These are phyloP conservation scores for Hypothenemus hampei DNA, from an alignment of 1,140 invertebrate genomes.

Conservation along the genomic window DNA sequence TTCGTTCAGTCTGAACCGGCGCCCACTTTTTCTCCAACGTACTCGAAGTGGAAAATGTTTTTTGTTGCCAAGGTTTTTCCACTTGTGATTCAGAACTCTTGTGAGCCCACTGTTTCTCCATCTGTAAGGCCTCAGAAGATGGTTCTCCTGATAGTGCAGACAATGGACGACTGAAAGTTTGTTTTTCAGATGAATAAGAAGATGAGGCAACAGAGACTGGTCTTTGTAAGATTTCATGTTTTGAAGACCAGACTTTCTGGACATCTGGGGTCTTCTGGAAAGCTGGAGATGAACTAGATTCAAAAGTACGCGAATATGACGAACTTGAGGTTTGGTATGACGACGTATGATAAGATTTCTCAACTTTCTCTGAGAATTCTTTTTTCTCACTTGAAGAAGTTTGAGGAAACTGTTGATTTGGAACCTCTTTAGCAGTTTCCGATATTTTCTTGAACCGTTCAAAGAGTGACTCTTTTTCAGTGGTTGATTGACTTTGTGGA, in stretches of 20 bases:
- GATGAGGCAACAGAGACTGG: constrained; percentile 27
- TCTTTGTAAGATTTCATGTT: constrained; percentile 34
- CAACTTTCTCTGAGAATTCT: constrained; percentile 36
- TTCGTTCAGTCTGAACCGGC: constrained; percentile 29
- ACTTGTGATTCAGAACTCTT: constrained; percentile 47
- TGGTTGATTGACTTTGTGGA: constrained; percentile 42
- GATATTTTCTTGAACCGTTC: constrained; percentile 54
- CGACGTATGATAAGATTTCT: constrained; percentile 32
- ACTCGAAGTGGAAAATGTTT: constrained; percentile 39
- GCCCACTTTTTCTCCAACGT: constrained; percentile 38
- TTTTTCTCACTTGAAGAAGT: constrained; percentile 32
- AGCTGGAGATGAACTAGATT: constrained; percentile 22
- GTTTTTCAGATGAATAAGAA: constrained; percentile 32
- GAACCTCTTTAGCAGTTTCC: constrained; percentile 55
- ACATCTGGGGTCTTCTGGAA: constrained; percentile 36
- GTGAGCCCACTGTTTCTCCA: constrained; percentile 60
- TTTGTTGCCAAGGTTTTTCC: constrained; percentile 51
- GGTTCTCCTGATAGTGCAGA: constrained; percentile 39
- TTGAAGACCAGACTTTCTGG: constrained; percentile 54
- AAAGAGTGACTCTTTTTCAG: constrained; percentile 52
- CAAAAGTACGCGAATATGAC: constrained; percentile 23
- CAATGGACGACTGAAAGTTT: constrained; percentile 23
- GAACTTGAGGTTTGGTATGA: constrained; percentile 30
- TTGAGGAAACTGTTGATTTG: constrained; percentile 56
- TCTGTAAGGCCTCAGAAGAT: constrained; percentile 51